Conservation (phyloP, 2,113 vertebrate species). For the Gopherus evgoodei region DNA sequence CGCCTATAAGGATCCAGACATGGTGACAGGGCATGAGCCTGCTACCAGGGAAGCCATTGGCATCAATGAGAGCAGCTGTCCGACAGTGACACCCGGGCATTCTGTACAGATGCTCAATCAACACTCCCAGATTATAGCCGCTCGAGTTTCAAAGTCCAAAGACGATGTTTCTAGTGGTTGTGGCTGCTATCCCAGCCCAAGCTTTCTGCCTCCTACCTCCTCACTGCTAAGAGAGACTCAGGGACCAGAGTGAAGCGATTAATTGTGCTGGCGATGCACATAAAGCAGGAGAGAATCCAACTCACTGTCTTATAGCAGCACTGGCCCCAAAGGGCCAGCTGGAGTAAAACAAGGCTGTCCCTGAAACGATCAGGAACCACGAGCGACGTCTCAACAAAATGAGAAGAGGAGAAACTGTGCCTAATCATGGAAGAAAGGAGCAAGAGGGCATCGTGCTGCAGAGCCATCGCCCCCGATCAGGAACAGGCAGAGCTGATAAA, state of each 20-base stretch:
- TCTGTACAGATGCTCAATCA: not conserved
- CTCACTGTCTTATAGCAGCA: not conserved
- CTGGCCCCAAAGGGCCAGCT: not conserved
- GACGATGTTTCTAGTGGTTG: not conserved
- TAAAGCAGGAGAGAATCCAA: not conserved
- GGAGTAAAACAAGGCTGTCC: not conserved
- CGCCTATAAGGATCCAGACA: not conserved
- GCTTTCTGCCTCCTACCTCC: not conserved
- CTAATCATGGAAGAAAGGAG: not conserved
- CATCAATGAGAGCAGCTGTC: not conserved
- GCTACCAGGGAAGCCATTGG: not conserved
- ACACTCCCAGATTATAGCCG: not conserved
- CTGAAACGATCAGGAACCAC: not conserved
- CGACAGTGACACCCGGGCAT: not conserved
- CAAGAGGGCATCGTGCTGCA: not conserved
- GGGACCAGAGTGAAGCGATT: not conserved
- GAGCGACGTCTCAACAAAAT: not conserved
- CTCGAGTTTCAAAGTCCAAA: not conserved
- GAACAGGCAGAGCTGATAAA: not conserved
- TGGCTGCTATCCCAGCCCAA: fast-evolving
- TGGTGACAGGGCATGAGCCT: not conserved
- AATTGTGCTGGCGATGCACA: not conserved
- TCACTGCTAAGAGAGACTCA: not conserved
- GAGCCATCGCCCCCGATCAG: not conserved
- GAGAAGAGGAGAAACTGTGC: not conserved